Base-by-base conservation (phyloP, 2,797 vertebrate species). In the Chiloscyllium punctatum region DNA sequence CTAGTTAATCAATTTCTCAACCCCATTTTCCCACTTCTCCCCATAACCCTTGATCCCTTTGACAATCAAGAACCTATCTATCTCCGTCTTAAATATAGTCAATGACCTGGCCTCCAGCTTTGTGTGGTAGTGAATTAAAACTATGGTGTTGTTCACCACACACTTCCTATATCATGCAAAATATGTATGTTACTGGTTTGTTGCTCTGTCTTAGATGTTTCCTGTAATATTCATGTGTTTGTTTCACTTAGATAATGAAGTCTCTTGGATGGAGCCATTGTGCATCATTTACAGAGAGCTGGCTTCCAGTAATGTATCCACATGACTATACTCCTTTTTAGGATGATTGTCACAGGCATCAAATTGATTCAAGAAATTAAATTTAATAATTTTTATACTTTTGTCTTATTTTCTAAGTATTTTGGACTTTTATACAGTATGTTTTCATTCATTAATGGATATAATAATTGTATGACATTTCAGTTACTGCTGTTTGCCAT, bases 231-330 rank as follows among this genome's bases (percentile, higher is more conserved):
- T 13, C 42, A 66, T 25, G 0, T 91, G 84, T 97, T 95, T 96
- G 96, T 96, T 96, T 90, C 97, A 94, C 95, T 51, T 96, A 99
- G 99, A 97, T 99, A 69, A 99, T 99, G 99, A 98, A 98, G 96
- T 98, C 98, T 96, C 98, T 99, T 94, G 98, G 98, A 97, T 99
- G 99, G 99, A 98, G 97, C 69, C 99, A 99, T 91, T 99, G 98
- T 96, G 98, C 98, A 92, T 97, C 98, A 97, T 99, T 98, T 97
- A 98, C 98, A 88, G 99, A 99, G 97, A 99, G 99, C 96, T 99
- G 98, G 98, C 98, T 99, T 91, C 99, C 99, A 71, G 98, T 99
- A 97, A 98, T 99, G 98, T 99, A 98, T 97, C 99, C 99, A 37
- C 97, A 98, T 74, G 99, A 99, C 96, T 99, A 98, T 96, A 98